Evolutionary conservation across 2,888 invertebrate genomes (phyloP), one percentile per base, ranked within the genome.

Genomic region (Noctua pronuba): DNA sequence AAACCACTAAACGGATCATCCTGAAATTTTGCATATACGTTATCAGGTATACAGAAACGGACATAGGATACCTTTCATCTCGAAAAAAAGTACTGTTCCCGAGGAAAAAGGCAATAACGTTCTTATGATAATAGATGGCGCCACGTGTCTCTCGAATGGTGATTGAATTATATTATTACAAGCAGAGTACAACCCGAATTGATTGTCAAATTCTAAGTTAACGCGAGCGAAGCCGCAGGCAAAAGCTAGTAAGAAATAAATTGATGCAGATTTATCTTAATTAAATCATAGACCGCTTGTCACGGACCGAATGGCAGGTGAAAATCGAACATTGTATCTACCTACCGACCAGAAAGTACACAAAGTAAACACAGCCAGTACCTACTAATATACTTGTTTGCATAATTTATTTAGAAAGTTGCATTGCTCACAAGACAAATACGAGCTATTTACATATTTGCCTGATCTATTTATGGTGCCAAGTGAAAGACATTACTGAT

Each of bases 351-450:
- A 80, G 77, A 79, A 76, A 84, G 85, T 75, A 77, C 78, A 75
- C 72, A 73, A 74, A 75, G 75, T 75, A 82, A 82, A 85, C 71
- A 73, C n/a, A n/a, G 41, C 55, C 46, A 41, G 46, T 68, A 65
- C 49, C 69, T 49, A 65, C 68, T 73, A 77, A 79, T 77, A 69
- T 80, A 78, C 65, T 88, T 83, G 79, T 85, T 82, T 80, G 82
- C 76, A 88, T 87, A 86, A 87, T 87, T 87, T 86, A 83, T 86
- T 85, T 80, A 72, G 88, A 88, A 88, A 88, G 87, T 87, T 77
- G 76, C 85, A 77, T 81, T 83, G 81, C 87, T 73, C 73, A 69
- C 64, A 79, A 79, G 71, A 78, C 84, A 78, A 81, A 85, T 77
- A 85, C 58, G 66, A 72, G 71, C 44, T 77, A 85, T 82, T 77